Percentiles rank a stretch among this genome's conserved stretches.
Conservation (phyloP, 2,888 invertebrate species). For the Synergus gifuensis region DNA sequence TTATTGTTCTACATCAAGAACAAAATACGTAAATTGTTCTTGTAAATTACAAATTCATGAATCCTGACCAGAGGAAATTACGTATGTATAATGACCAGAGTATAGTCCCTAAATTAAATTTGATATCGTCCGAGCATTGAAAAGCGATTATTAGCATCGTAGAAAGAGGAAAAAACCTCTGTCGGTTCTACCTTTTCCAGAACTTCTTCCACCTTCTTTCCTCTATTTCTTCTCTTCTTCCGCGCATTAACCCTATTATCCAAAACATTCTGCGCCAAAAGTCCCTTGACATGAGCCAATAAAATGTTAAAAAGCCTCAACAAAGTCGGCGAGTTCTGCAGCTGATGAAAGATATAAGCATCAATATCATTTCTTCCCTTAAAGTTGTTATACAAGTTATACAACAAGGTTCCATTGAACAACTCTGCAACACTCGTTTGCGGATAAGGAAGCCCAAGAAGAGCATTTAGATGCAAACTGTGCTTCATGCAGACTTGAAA, state of each 20-base stretch:
- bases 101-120: background rate
- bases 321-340: constrained; percentile 72
- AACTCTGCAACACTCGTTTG: constrained; percentile 81
- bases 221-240: constrained; percentile 61
- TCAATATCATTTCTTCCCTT: constrained; percentile 80
- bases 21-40: background rate
- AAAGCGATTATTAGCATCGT: constrained; percentile 60
- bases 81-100: background rate
- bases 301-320: constrained; percentile 66
- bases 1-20: constrained; percentile 1
- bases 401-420: constrained; percentile 88
- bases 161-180: constrained; percentile 55
- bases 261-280: constrained; percentile 50
- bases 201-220: constrained; percentile 32
- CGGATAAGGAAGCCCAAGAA: constrained; percentile 82
- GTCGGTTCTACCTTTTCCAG: constrained; percentile 53
- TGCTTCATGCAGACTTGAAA: constrained; percentile 83
- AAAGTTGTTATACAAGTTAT: constrained; percentile 84
- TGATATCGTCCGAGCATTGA: constrained; percentile 45
- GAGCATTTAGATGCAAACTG: constrained; percentile 82
- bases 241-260: constrained; percentile 51
- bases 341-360: constrained; percentile 72
- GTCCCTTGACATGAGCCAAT: constrained; percentile 55
- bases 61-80: background rate
- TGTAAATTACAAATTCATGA: background rate